phyloP scores from a whole-genome alignment of 2,888 invertebrate genomes.

The Apodemia zela region DNA sequence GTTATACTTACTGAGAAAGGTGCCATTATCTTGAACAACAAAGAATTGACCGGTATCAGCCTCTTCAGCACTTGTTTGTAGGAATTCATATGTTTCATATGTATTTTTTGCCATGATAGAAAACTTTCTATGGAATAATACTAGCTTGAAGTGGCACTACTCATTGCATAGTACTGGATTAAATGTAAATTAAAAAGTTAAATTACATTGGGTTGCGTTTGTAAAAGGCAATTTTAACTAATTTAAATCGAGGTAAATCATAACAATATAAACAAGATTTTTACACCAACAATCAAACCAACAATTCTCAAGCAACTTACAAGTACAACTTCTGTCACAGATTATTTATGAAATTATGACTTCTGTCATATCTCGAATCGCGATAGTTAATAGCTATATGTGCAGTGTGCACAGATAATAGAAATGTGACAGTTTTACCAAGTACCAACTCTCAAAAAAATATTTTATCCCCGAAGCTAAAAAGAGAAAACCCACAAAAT shows the following conservation, averaged over 20 bases:
- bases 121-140: not conserved
- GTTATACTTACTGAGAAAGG: slow-evolving; percentile 45
- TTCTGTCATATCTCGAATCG: no score
- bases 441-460: no score
- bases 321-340: not conserved
- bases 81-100: slow-evolving; percentile 59
- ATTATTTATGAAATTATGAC: no score
- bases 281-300: no score
- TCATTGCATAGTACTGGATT: not conserved
- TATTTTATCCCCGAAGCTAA: no score
- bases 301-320: not conserved
- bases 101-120: slow-evolving; percentile 55
- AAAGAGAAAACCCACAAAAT: no score
- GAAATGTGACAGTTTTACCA: no score
- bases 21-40: slow-evolving; percentile 64
- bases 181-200: not conserved
- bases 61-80: slow-evolving; percentile 42
- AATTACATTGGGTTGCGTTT: not conserved
- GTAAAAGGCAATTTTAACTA: not conserved
- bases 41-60: slow-evolving; percentile 52
- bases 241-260: not conserved
- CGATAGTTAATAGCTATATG: no score
- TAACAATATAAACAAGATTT: not conserved
- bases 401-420: no score
- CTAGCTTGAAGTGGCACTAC: not conserved